Percentiles rank a stretch among this genome's conserved stretches.
Evolutionary conservation across 2,797 vertebrate genomes (phyloP).

Genomic region (Enteromius radiatus): DNA sequence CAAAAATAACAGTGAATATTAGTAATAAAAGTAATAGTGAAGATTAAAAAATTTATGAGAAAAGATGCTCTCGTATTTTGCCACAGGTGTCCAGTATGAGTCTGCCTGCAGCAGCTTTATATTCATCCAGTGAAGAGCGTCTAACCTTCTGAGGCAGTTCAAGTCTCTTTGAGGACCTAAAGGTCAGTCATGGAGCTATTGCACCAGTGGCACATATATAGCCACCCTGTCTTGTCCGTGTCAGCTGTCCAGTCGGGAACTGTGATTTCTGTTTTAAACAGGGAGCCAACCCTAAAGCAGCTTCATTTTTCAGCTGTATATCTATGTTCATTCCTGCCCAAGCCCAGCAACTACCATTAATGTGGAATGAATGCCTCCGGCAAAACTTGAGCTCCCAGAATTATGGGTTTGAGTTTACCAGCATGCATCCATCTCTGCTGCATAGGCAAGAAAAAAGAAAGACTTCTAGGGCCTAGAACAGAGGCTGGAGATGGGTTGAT

Average conservation of each 20-base stretch:
- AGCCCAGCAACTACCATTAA: conserved; percentile 21
- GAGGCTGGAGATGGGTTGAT: conserved; percentile 16
- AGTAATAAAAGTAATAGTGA: too few relatives aligned
- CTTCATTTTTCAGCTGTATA: conserved; percentile 22
- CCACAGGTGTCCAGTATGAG: not conserved
- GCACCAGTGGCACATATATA: not conserved
- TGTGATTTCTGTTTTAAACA: conserved; percentile 37
- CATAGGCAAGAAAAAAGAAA: conserved; percentile 14
- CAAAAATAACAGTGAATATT: not conserved
- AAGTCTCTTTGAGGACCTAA: not conserved
- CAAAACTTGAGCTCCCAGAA: conserved; percentile 14
- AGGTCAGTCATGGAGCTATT: conserved; percentile 19
- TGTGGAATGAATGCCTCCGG: conserved; percentile 39
- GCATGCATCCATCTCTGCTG: conserved; percentile 40
- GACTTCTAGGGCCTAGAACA: not conserved
- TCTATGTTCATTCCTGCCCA: conserved; percentile 2
- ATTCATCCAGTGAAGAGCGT: not conserved
- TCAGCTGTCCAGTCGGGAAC: conserved; percentile 5
- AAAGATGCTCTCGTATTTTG: not conserved
- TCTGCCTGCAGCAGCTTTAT: not conserved
- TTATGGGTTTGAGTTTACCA: conserved; percentile 32
- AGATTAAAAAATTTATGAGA: not conserved
- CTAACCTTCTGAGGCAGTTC: not conserved
- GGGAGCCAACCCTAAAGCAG: conserved; percentile 23
- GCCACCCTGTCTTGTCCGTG: not conserved